Conservation (phyloP, 1,140 invertebrate species). For the Magallana ariakensis region DNA sequence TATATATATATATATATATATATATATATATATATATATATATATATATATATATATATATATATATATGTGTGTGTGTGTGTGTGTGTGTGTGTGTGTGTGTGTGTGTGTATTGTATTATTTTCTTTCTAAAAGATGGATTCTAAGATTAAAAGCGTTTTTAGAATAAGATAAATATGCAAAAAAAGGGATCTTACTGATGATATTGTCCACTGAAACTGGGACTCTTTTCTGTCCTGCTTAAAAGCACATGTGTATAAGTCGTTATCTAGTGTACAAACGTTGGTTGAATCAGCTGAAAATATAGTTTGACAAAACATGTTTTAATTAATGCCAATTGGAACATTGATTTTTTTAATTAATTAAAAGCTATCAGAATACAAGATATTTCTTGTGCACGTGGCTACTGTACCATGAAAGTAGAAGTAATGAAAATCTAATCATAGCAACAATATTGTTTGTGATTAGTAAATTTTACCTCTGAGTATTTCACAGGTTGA, state of each 20-base stretch:
- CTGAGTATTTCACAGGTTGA: not conserved
- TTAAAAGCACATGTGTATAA: not conserved
- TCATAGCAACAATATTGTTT: not conserved
- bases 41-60: too few species aligned
- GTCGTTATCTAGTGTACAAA: not conserved
- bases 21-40: too few species aligned
- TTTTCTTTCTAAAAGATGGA: too few species aligned
- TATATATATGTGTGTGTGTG: too few species aligned
- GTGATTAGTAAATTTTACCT: not conserved
- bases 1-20: too few species aligned
- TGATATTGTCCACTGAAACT: not conserved
- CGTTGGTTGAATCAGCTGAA: not conserved
- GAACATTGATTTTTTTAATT: not conserved
- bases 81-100: too few species aligned
- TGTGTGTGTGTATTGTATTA: too few species aligned
- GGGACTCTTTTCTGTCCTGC: not conserved
- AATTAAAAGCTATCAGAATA: not conserved
- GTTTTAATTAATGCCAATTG: not conserved
- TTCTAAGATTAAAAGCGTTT: too few species aligned
- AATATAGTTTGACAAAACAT: not conserved
- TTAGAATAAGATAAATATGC: too few species aligned
- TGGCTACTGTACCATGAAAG: too few species aligned
- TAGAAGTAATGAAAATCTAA: not conserved
- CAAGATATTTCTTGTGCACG: not conserved
- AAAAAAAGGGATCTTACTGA: too few species aligned